Evolutionary conservation across 2,888 invertebrate genomes (phyloP).

Genomic region (Clivina fossor): DNA sequence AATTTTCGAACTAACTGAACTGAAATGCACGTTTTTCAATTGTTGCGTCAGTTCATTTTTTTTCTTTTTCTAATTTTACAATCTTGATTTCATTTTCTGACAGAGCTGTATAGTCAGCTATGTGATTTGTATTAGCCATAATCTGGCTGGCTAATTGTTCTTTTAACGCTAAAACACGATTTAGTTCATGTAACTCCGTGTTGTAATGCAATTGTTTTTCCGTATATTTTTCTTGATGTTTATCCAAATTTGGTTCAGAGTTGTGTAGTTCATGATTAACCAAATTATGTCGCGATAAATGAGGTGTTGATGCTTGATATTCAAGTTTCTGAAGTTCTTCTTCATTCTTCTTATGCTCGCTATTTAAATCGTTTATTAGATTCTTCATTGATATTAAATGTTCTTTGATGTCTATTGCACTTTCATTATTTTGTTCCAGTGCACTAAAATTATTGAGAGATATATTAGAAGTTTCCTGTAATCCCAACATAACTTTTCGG

Average conservation of each 20-base stretch:
- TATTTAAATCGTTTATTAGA: conserved; percentile 57
- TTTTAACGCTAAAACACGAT: conserved; percentile 68
- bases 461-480: conserved; percentile 63
- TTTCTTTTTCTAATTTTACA: conserved; percentile 70
- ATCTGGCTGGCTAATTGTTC: conserved; percentile 67
- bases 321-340: conserved; percentile 54
- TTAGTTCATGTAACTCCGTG: conserved; percentile 70
- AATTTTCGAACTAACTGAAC: conserved; percentile 58
- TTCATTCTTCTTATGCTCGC: conserved; percentile 60
- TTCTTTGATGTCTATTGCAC: conserved; percentile 47
- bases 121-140: conserved; percentile 56
- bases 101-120: conserved; percentile 54
- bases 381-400: conserved; percentile 57
- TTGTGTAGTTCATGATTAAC: conserved; percentile 22
- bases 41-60: conserved; percentile 69
- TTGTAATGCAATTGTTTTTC: conserved; percentile 68
- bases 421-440: conserved; percentile 48
- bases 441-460: conserved; percentile 60
- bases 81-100: conserved; percentile 71
- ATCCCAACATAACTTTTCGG: conserved; percentile 59
- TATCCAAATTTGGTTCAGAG: conserved; percentile 54
- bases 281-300: neutral
- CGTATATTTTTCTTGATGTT: conserved; percentile 67
- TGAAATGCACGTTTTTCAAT: conserved; percentile 63
- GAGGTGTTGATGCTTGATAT: conserved; percentile 14